Conservation (phyloP, 2,797 vertebrate species). For the Danio kyathit region DNA sequence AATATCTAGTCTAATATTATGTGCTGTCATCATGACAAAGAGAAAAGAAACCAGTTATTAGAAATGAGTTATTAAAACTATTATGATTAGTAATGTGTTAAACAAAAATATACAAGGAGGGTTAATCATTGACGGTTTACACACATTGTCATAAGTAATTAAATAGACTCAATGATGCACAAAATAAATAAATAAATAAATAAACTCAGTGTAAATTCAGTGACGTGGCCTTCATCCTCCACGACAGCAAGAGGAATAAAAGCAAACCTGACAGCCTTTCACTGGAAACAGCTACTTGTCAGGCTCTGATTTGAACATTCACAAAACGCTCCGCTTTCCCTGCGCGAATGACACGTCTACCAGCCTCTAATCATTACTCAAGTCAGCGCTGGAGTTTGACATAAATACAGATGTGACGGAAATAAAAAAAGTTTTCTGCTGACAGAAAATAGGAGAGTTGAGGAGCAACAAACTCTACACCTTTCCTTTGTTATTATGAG, state of each 20-base stretch:
- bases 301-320: conserved; percentile 5
- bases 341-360: background rate
- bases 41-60: too few species aligned
- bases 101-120: too few species aligned
- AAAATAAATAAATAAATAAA: too few species aligned
- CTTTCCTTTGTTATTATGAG: background rate
- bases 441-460: background rate
- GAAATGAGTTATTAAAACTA: too few species aligned
- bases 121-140: too few species aligned
- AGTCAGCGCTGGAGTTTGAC: background rate
- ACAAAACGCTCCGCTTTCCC: conserved; percentile 5
- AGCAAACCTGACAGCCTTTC: background rate
- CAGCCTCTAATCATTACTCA: background rate
- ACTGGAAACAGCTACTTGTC: conserved; percentile 10
- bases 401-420: conserved; percentile 11
- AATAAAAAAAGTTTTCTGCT: background rate
- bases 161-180: too few species aligned
- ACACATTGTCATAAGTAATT: too few species aligned
- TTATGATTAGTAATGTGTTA: too few species aligned
- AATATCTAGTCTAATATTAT: too few species aligned
- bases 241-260: background rate
- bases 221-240: too few species aligned
- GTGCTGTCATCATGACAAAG: too few species aligned
- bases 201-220: too few species aligned
- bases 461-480: background rate